These are phyloP conservation scores for Apeltes quadracus DNA, from an alignment of 2,113 vertebrate species.

Conservation along the genomic window DNA sequence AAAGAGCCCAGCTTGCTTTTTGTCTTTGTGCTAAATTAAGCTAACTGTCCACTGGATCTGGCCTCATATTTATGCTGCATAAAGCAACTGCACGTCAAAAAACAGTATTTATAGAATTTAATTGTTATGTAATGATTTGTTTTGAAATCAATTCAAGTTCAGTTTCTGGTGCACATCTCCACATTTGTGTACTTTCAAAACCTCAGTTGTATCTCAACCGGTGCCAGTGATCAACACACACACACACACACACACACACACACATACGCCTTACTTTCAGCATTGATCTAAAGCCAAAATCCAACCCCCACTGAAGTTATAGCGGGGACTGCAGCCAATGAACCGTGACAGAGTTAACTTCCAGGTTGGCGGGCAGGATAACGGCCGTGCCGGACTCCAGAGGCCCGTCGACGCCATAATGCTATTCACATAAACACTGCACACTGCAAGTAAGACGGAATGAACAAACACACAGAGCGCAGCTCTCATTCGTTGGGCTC, in stretches of 20 bases:
- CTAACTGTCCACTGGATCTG: neutral
- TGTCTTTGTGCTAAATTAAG: neutral
- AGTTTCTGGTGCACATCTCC: neutral
- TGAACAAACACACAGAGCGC: constrained; percentile 10
- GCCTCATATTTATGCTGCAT: neutral
- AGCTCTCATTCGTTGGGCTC: constrained; percentile 15
- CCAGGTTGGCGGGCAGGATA: constrained; percentile 52
- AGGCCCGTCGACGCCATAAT: constrained; percentile 33
- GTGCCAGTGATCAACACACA: constrained; percentile 24
- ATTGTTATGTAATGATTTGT: neutral
- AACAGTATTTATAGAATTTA: neutral
- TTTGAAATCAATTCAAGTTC: neutral
- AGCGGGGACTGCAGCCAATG: constrained; percentile 32
- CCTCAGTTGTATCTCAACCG: constrained; percentile 7
- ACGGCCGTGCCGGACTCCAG: constrained; percentile 27
- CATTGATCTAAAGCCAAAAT: constrained; percentile 40
- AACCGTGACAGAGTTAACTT: constrained; percentile 61
- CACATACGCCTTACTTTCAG: constrained; percentile 40
- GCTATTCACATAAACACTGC: constrained; percentile 54
- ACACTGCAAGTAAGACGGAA: constrained; percentile 20
- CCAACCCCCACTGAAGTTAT: constrained; percentile 26
- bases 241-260: constrained; percentile 7
- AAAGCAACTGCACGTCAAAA: neutral
- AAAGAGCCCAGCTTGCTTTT: neutral
- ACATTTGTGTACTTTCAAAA: neutral